phyloP scores from a whole-genome alignment of 2,113 vertebrate species.

The Alaudala cheleensis region DNA sequence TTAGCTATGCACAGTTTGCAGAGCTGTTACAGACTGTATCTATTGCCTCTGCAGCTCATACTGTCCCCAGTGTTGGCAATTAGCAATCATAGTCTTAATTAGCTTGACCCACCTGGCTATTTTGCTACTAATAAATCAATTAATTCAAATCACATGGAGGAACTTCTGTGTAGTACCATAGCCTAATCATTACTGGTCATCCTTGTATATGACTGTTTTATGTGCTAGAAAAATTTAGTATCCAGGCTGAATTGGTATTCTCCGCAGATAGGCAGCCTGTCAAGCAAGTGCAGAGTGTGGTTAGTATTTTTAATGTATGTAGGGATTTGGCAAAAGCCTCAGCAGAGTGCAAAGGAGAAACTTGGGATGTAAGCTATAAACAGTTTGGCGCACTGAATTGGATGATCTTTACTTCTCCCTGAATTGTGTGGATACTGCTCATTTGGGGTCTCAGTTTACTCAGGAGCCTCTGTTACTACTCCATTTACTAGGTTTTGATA shows the following conservation, averaged over 20 bases:
- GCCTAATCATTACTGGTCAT: constrained; percentile 71
- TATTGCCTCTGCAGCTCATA: constrained; percentile 47
- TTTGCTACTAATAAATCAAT: constrained; percentile 78
- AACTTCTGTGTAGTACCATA: constrained; percentile 48
- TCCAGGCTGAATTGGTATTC: constrained; percentile 69
- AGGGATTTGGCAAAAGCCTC: constrained; percentile 67
- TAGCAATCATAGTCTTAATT: constrained; percentile 79
- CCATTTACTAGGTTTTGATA: background rate
- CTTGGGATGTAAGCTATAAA: constrained; percentile 40
- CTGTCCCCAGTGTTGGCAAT: constrained; percentile 69
- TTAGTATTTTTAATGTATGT: constrained; percentile 73
- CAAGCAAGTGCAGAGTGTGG: constrained; percentile 46
- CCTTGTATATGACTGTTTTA: constrained; percentile 27
- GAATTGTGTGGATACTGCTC: constrained; percentile 5
- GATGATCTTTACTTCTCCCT: constrained; percentile 35
- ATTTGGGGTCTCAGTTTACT: constrained; percentile 23
- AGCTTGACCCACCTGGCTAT: constrained; percentile 73
- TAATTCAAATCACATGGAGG: constrained; percentile 73
- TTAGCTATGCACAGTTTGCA: background rate
- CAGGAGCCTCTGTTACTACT: constrained; percentile 17
- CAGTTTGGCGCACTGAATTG: constrained; percentile 4
- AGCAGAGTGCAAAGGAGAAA: constrained; percentile 45
- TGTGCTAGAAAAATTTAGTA: constrained; percentile 21
- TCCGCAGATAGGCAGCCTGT: constrained; percentile 46
- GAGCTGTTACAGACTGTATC: constrained; percentile 4